These are phyloP conservation scores for Centropus bengalensis DNA, from an alignment of 2,113 vertebrate genomes.

Conservation along the genomic window DNA sequence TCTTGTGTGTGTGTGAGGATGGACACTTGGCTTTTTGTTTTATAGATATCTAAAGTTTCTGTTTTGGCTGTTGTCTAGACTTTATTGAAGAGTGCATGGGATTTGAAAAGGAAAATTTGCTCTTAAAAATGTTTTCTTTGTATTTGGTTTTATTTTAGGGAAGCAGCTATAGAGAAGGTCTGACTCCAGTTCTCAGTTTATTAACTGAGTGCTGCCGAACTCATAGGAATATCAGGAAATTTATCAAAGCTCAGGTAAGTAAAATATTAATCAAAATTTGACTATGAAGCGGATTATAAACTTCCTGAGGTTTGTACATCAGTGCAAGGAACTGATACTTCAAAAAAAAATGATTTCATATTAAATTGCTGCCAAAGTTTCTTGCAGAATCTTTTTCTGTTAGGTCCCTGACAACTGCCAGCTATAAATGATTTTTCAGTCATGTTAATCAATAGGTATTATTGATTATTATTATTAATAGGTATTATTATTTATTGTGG, in stretches of 20 bases:
- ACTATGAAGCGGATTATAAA: background rate
- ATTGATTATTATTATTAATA: too few relatives aligned
- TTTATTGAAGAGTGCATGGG: background rate
- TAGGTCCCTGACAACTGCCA: background rate
- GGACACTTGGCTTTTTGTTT: background rate
- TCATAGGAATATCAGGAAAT: slow-evolving; percentile 94
- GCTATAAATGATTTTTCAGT: background rate
- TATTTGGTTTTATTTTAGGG: slow-evolving; percentile 78
- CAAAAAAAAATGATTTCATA: background rate
- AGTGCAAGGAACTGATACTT: background rate
- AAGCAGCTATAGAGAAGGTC: slow-evolving; percentile 93
- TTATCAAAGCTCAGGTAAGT: slow-evolving; percentile 93
- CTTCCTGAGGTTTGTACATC: background rate
- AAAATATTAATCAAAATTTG: background rate
- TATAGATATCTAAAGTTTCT: background rate
- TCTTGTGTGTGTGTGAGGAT: background rate
- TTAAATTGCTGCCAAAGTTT: background rate
- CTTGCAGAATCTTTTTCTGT: background rate
- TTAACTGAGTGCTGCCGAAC: slow-evolving; percentile 91
- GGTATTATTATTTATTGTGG: too few relatives aligned
- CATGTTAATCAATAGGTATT: background rate
- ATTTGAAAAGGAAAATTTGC: background rate
- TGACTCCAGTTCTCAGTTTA: slow-evolving; percentile 96
- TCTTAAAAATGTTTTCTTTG: background rate
- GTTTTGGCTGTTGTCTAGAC: background rate